Conservation (phyloP, 2,888 invertebrate species). For the Diaprepes abbreviatus region DNA sequence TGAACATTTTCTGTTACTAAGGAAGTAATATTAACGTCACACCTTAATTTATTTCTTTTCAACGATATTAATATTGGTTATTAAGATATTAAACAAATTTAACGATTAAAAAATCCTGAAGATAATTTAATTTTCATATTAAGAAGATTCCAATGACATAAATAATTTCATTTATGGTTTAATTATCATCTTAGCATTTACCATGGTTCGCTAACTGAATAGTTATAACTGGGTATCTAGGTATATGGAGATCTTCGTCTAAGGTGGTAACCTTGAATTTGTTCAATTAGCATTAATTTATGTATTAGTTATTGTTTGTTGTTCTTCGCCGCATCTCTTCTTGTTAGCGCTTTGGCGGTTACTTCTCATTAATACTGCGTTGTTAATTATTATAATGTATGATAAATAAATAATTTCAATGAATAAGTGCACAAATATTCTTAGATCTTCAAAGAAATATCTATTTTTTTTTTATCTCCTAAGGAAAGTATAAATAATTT, state of each 20-base stretch:
- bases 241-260: slow-evolving; percentile 15
- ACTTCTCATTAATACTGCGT: slow-evolving; percentile 18
- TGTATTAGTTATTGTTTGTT: slow-evolving; percentile 25
- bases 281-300: slow-evolving; percentile 33
- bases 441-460: background rate
- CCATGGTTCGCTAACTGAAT: background rate
- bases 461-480: background rate
- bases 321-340: slow-evolving; percentile 26
- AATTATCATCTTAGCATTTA: background rate
- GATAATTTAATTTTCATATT: slow-evolving; percentile 4
- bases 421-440: background rate
- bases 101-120: background rate
- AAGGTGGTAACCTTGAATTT: slow-evolving; percentile 21
- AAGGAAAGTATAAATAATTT: too few species aligned
- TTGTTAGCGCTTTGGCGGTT: slow-evolving; percentile 18
- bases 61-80: background rate
- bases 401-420: background rate
- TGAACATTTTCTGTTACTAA: too few species aligned
- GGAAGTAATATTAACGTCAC: too few species aligned
- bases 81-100: background rate
- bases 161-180: slow-evolving; percentile 8
- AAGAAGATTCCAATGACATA: background rate
- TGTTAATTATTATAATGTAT: slow-evolving; percentile 17
- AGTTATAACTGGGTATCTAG: slow-evolving; percentile 15
- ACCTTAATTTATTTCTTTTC: too few species aligned